phyloP scores from a whole-genome alignment of 2,888 invertebrate species.

The Metalampra italica region DNA sequence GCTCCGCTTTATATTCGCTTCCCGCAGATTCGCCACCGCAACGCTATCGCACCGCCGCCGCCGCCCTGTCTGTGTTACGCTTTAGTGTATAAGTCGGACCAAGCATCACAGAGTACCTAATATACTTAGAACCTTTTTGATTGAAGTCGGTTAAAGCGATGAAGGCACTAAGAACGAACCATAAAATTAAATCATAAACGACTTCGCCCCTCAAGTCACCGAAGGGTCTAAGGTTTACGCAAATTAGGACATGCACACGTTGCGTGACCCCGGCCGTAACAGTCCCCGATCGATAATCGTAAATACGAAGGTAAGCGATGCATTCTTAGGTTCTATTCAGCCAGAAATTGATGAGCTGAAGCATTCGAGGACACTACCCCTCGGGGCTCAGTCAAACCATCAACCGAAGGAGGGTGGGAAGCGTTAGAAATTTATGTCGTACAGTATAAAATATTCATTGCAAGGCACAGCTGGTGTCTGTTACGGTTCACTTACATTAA shows the following conservation, averaged over 20 bases:
- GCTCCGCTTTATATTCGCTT: no score
- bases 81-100: no score
- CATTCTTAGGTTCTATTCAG: constrained; percentile 21
- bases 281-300: constrained; percentile 15
- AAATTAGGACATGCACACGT: constrained; percentile 6
- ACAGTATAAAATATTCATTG: constrained; percentile 26
- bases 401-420: not conserved
- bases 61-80: no score
- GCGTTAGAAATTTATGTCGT: not conserved
- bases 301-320: constrained; percentile 18
- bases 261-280: constrained; percentile 5
- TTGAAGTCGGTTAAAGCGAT: no score
- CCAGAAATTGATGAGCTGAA: not conserved
- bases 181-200: not conserved
- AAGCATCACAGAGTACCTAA: no score
- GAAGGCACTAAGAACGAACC: no score
- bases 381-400: not conserved
- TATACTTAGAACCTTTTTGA: no score
- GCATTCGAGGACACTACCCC: not conserved
- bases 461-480: constrained; percentile 19
- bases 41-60: no score
- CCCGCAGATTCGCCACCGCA: no score
- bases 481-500: constrained; percentile 15
- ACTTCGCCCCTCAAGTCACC: not conserved
- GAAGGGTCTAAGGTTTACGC: not conserved